These are phyloP conservation scores for Paramormyrops hopkinsi DNA, from an alignment of 2,797 vertebrate genomes.

Conservation along the genomic window DNA sequence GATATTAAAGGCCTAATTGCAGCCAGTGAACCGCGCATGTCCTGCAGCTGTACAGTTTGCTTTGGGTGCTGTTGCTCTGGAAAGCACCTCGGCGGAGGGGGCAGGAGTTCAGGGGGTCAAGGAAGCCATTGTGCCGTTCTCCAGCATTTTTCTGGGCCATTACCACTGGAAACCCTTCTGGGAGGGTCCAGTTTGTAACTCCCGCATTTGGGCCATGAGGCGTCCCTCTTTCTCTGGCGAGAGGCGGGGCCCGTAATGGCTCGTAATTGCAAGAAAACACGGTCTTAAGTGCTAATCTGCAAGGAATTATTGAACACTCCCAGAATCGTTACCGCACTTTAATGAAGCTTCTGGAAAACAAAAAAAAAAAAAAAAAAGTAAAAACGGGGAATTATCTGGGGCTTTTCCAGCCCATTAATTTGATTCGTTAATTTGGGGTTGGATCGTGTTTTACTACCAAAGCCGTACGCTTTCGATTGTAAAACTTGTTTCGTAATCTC, in stretches of 20 bases:
- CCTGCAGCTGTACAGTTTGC: slow-evolving; percentile 49
- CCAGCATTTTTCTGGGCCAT: slow-evolving; percentile 56
- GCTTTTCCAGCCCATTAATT: slow-evolving; percentile 35
- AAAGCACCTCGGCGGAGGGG: slow-evolving; percentile 48
- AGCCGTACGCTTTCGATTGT: background rate
- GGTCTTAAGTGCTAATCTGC: slow-evolving; percentile 48
- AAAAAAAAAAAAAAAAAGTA: slow-evolving; percentile 29
- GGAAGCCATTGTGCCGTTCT: slow-evolving; percentile 30
- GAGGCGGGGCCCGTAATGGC: slow-evolving; percentile 54
- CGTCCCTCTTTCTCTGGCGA: slow-evolving; percentile 45
- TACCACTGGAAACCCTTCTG: slow-evolving; percentile 51
- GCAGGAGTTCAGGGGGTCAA: slow-evolving; percentile 59
- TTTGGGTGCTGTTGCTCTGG: slow-evolving; percentile 43
- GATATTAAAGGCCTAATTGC: slow-evolving; percentile 64
- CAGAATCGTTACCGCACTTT: slow-evolving; percentile 34
- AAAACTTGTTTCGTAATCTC: background rate
- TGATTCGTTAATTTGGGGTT: slow-evolving; percentile 39
- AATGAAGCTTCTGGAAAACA: slow-evolving; percentile 44
- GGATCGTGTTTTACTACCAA: slow-evolving; percentile 27
- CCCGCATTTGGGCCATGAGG: slow-evolving; percentile 46
- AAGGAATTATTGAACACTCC: slow-evolving; percentile 41
- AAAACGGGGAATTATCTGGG: slow-evolving; percentile 41
- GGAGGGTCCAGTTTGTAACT: slow-evolving; percentile 45
- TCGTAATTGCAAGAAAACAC: slow-evolving; percentile 54
- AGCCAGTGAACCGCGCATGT: slow-evolving; percentile 62